phyloP scores from a whole-genome alignment of 2,888 invertebrate genomes.

The Lepetodrilus schrolli region DNA sequence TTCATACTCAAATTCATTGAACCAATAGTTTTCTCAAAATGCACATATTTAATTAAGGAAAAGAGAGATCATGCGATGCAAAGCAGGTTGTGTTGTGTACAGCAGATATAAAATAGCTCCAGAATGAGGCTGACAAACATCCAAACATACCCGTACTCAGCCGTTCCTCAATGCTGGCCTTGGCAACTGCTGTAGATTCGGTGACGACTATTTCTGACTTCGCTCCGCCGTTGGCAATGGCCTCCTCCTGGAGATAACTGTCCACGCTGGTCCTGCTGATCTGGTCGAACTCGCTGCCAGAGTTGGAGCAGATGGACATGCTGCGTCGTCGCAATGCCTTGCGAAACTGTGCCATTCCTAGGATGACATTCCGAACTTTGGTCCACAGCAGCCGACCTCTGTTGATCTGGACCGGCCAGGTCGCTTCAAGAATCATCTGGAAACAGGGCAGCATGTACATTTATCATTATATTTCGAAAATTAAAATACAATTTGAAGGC shows the following conservation, averaged over 20 bases:
- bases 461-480: too few species aligned
- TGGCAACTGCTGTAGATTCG: conserved; percentile 38
- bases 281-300: conserved; percentile 72
- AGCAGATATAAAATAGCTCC: too few species aligned
- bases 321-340: conserved; percentile 79
- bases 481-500: too few species aligned
- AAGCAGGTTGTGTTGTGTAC: too few species aligned
- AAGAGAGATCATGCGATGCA: too few species aligned
- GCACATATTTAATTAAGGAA: too few species aligned
- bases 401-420: conserved; percentile 89
- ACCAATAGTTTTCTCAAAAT: too few species aligned
- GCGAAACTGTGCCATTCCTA: conserved; percentile 91
- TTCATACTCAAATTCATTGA: too few species aligned
- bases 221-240: conserved; percentile 22
- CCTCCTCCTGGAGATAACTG: conserved; percentile 66
- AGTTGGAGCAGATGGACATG: conserved; percentile 71
- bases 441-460: too few species aligned
- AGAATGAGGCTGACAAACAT: too few species aligned
- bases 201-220: conserved; percentile 41
- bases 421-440: conserved; percentile 89
- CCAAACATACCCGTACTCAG: conserved; percentile 59
- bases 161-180: conserved; percentile 50
- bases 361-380: conserved; percentile 91
- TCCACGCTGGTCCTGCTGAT: conserved; percentile 71
- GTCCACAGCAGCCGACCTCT: conserved; percentile 93